Evolutionary conservation across 1,140 invertebrate genomes (phyloP), one percentile per base, ranked within the genome.

Genomic region (Hirudo medicinalis): DNA sequence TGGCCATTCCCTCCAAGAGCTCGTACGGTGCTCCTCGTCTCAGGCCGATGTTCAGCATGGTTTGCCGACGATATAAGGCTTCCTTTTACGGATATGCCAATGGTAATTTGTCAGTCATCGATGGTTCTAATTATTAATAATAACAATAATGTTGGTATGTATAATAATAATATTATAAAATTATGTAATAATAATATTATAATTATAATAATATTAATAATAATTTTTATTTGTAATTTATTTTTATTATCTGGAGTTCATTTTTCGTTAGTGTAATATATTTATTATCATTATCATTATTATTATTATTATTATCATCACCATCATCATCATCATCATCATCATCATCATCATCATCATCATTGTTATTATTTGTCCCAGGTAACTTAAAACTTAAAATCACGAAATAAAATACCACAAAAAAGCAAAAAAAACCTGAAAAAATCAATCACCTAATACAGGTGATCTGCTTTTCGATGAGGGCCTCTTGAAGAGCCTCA

Each of bases 111-210:
- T 13, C 29, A 25, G 57, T 13, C 11, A 13, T 6, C 17, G 9
- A 63, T 63, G 19, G 2, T 63, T 1, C 3, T 63, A 22, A 63
- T 19, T 1, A 63, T n/a, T n/a, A 22, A n/a, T n/a, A 22, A n/a
- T n/a, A 22, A n/a, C 15, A 22, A 63, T n/a, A 22, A 63, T n/a
- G 9, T 8, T n/a, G 19, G 17, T 63, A 22, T 8, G 4, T 1
- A 63, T 63, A 22, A 63, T 63, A 22, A 63, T 63, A 22, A 63
- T 57, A 9, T n/a, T n/a, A n/a, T n/a, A n/a, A n/a, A n/a, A n/a
- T n/a, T n/a, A n/a, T n/a, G n/a, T n/a, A n/a, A n/a, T n/a, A n/a
- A n/a, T n/a, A n/a, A n/a, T n/a, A n/a, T n/a, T n/a, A n/a, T n/a
- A n/a, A n/a, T n/a, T n/a, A n/a, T n/a, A n/a, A n/a, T n/a, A n/a